Evolutionary conservation across 1,140 invertebrate species (phyloP), one percentile per base, ranked within the genome.

Genomic region (Zaprionus davidi): DNA sequence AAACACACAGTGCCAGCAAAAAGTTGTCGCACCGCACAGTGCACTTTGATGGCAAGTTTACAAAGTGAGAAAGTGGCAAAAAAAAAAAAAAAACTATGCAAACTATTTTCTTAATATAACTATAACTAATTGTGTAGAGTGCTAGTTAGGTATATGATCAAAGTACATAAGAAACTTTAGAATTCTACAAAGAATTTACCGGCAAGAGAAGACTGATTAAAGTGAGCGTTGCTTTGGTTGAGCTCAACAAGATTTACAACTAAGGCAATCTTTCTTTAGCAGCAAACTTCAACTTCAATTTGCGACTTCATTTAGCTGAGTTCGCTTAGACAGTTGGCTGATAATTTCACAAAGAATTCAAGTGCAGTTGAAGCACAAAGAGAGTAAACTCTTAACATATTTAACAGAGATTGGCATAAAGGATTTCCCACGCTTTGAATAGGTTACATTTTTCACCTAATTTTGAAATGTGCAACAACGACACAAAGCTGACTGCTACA

Each of bases 1-100:
- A 15, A n/a, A 20, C 17, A 20, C 17, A 51, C 69, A 76, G 60
- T 76, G 24, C 15, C 60, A 46, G 69, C 57, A 11, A 46, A 31
- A 65, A 72, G 69, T 76, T 63, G 24, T 6, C 26, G 36, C 26
- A 51, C 65, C n/a, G 20, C 46, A 51, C 20, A 20, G 46, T 24
- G 20, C 46, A 51, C 46, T 51, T 24, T 22, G 20, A 5, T 20
- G 44, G 6, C 11, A 17, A 49, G 20, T 49, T 49, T 9, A 51
- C 41, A 17, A 46, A 46, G 41, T 20, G n/a, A 9, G n/a, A n/a
- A 15, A n/a, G 15, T 6, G 28, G 7, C 6, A 22, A 22, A 22
- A 22, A 22, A 20, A 20, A 20, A 20, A 20, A 6, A n/a, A 46
- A 46, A 46, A 46, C 41, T 46, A 46, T 46, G 41, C 9, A 7